These are phyloP conservation scores for Campoplex nolae DNA, from an alignment of 2,888 invertebrate species.

Conservation along the genomic window DNA sequence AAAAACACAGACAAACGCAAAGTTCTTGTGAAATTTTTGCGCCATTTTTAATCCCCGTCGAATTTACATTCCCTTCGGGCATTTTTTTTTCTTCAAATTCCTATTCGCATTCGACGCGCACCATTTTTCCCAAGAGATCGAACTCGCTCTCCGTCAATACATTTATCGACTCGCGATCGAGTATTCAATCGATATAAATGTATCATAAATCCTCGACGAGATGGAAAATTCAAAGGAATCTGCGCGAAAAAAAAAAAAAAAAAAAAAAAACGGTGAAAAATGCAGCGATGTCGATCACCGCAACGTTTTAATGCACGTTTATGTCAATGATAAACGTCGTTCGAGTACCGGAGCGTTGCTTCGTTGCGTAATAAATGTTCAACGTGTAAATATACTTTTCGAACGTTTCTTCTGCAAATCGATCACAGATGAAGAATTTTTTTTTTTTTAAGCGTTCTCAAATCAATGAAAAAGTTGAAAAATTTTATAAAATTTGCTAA, in stretches of 20 bases:
- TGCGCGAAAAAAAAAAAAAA: not conserved
- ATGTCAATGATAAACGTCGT: not conserved
- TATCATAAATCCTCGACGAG: not conserved
- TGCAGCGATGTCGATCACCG: not conserved
- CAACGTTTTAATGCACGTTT: not conserved
- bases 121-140: constrained; percentile 2
- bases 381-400: not conserved
- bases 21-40: not conserved
- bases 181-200: not conserved
- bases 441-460: not conserved
- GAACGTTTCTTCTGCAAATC: not conserved
- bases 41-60: not conserved
- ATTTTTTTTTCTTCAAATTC: not conserved
- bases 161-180: not conserved
- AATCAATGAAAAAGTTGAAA: too few relatives aligned
- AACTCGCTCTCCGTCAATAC: not conserved
- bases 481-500: too few relatives aligned
- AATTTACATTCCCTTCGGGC: not conserved
- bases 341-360: not conserved
- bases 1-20: not conserved
- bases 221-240: not conserved
- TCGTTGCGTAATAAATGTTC: not conserved
- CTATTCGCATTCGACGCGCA: not conserved
- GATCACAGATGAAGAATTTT: not conserved
- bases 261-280: not conserved